phyloP scores from a whole-genome alignment of 2,888 invertebrate species.

The Acanthosepion pharaonis region DNA sequence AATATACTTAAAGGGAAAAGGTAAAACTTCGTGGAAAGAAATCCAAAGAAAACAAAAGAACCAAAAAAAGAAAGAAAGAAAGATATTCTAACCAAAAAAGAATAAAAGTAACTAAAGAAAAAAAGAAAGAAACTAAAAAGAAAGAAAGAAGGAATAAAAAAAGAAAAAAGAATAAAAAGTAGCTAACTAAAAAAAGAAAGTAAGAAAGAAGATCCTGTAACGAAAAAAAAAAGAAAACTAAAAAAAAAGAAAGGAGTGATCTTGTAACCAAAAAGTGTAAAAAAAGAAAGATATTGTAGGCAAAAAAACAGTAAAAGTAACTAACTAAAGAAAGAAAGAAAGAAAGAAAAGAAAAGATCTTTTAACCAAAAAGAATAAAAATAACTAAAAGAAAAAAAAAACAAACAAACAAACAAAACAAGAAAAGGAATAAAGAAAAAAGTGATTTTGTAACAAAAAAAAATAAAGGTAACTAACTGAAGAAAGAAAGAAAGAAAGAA shows the following conservation, averaged over 20 bases:
- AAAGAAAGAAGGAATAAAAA: neutral
- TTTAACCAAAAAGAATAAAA: neutral
- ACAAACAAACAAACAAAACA: neutral
- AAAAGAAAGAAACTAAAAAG: too few species aligned
- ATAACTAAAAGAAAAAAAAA: neutral
- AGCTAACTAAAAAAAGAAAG: too few species aligned
- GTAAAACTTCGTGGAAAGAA: too few species aligned
- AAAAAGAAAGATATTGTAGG: too few species aligned
- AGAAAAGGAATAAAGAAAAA: too few species aligned
- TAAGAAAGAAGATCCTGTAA: too few species aligned
- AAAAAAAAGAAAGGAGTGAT: too few species aligned
- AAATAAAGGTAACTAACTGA: fast-evolving
- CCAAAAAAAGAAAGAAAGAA: neutral
- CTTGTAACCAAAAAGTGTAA: too few species aligned
- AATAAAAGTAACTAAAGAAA: neutral
- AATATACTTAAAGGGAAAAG: too few species aligned
- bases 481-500: neutral
- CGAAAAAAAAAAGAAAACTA: neutral
- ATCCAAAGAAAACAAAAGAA: neutral
- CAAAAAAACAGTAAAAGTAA: too few species aligned
- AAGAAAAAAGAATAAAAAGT: neutral
- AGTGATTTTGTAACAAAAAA: neutral
- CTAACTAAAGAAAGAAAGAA: neutral
- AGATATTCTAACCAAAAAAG: too few species aligned
- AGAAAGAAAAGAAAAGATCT: neutral